Conservation (phyloP, 2,888 invertebrate species). For the Parnassius orleans region DNA sequence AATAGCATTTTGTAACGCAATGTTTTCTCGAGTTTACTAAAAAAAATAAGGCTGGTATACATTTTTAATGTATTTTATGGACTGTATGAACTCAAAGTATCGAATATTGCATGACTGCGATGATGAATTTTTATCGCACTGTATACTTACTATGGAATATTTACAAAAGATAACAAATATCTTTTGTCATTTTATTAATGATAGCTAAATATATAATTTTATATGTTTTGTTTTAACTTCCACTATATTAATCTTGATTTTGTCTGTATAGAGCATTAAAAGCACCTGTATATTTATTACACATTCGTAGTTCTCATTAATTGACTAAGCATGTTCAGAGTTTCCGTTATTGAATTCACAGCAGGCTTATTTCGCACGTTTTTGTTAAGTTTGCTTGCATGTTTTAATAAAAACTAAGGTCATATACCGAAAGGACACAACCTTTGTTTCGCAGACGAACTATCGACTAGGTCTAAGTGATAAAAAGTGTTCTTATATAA, state of each 20-base stretch:
- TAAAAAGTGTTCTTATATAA: slow-evolving; percentile 53
- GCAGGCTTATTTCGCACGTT: slow-evolving; percentile 19
- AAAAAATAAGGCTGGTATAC: too few relatives aligned
- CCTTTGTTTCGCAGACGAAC: slow-evolving; percentile 28
- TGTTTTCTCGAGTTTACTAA: not conserved
- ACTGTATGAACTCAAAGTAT: too few relatives aligned
- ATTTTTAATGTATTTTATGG: too few relatives aligned
- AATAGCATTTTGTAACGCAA: slow-evolving; percentile 20
- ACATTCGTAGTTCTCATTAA: not conserved
- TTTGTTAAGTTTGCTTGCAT: slow-evolving; percentile 25
- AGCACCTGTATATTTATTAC: slow-evolving; percentile 41
- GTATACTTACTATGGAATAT: slow-evolving; percentile 18
- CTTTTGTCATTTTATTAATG: too few relatives aligned
- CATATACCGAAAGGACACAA: slow-evolving; percentile 32
- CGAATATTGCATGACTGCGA: too few relatives aligned
- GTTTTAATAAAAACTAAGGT: slow-evolving; percentile 16
- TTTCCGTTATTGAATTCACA: slow-evolving; percentile 19
- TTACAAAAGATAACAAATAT: not conserved
- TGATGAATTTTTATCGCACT: slow-evolving; percentile 1
- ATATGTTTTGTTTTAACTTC: too few relatives aligned
- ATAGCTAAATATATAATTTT: too few relatives aligned
- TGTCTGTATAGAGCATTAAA: slow-evolving; percentile 17
- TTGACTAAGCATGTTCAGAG: slow-evolving; percentile 13
- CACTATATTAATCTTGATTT: not conserved
- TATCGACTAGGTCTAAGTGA: slow-evolving; percentile 34